Evolutionary conservation across 2,888 invertebrate genomes (phyloP).

Genomic region (Sphecodes monilicornis): DNA sequence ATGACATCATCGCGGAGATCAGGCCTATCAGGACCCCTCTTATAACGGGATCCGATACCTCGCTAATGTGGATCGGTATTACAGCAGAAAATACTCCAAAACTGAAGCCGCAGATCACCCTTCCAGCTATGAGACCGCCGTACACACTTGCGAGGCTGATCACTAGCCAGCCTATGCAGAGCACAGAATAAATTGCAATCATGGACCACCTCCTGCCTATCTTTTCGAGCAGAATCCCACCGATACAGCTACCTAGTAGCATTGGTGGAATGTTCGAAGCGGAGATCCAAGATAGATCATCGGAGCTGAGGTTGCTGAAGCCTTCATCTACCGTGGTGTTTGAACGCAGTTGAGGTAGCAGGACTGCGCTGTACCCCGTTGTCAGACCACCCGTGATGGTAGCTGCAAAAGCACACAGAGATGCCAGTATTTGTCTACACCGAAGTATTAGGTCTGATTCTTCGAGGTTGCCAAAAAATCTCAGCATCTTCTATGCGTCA

Average conservation of each 20-base stretch:
- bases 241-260: constrained; percentile 66
- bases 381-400: constrained; percentile 87
- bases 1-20: constrained; percentile 87
- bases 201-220: constrained; percentile 87
- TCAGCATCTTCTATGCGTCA: background rate
- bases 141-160: constrained; percentile 86
- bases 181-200: constrained; percentile 86
- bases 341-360: constrained; percentile 87
- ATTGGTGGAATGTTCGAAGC: constrained; percentile 86
- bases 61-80: constrained; percentile 87
- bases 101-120: constrained; percentile 86
- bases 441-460: constrained; percentile 51
- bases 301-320: constrained; percentile 67
- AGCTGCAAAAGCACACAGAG: constrained; percentile 86
- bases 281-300: constrained; percentile 83
- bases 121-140: constrained; percentile 85
- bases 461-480: background rate
- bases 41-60: constrained; percentile 87
- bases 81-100: constrained; percentile 85
- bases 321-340: constrained; percentile 83
- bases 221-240: constrained; percentile 87
- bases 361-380: constrained; percentile 88
- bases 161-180: constrained; percentile 87
- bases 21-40: constrained; percentile 88
- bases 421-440: constrained; percentile 85